Evolutionary conservation across 2,888 invertebrate genomes (phyloP), one percentile per base, ranked within the genome.

Genomic region (Epistrophe eligans): DNA sequence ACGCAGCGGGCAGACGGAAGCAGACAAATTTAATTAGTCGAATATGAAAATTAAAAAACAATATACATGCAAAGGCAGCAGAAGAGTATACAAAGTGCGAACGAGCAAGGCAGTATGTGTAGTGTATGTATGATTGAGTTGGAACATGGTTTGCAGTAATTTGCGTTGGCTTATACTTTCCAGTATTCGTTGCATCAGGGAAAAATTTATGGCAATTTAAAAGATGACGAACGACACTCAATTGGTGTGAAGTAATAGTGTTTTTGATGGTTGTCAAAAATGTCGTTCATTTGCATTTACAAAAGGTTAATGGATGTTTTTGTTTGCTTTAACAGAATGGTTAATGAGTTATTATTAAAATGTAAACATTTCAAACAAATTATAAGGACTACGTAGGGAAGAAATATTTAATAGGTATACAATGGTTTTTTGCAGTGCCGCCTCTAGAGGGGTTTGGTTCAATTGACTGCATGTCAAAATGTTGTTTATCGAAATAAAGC

Each of bases 21-120:
- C 66, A 60, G 57, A 67, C 50, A 72, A 87, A 87, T 87, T 87
- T 83, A 87, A 87, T 87, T 87, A 87, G 83, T 72, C 45, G 71
- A 79, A 66, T 70, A 70, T 73, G 40, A 87, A 87, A 87, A 87
- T 87, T 87, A 82, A 87, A 79, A 87, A 87, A 87, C 87, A 87
- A 87, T 87, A 72, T 79, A 72, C 87, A 87, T 87, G 87, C 76
- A 82, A 85, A 50, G 55, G 9, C 24, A 38, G 24, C 24, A 24
- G 28, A 48, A n/a, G n/a, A 8, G 57, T 2, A 4, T 19, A 79
- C 82, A 71, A 83, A 87, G 87, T 83, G 87, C 72, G 79, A 87
- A 83, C 70, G 83, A 76, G 83, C 66, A 66, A 77, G 62, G 66
- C 28, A 19, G 52, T 24, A 24, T 24, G 3, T 24, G 24, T 24